Conservation (phyloP, 2,888 invertebrate species). For the Amiota mariae region DNA sequence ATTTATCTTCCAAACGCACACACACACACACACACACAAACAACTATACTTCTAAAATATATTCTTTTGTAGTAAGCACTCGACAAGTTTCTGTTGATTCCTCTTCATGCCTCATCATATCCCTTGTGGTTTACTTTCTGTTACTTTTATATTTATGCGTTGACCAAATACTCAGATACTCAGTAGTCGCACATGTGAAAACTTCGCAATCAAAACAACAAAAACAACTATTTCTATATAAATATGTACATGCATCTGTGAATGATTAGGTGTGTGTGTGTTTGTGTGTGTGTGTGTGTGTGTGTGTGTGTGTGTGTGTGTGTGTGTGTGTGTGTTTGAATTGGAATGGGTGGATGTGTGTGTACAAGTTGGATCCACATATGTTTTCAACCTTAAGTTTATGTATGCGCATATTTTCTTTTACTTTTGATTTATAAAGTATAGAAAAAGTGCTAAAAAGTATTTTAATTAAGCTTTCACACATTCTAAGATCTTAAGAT, state of each 20-base stretch:
- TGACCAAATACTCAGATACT: no score
- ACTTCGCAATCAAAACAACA: background rate
- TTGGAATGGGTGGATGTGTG: background rate
- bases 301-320: background rate
- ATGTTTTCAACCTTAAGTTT: background rate
- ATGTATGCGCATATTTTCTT: slow-evolving; percentile 2
- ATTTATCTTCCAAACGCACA: slow-evolving; percentile 67
- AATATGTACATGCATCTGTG: background rate
- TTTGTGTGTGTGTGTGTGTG: background rate
- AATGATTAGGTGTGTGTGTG: background rate
- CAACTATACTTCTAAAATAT: background rate
- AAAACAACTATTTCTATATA: background rate
- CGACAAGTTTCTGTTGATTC: slow-evolving; percentile 47
- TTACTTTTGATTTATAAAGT: background rate
- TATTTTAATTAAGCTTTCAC: no score
- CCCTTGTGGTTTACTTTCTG: background rate
- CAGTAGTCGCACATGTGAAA: slow-evolving; percentile 37
- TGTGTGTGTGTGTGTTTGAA: background rate
- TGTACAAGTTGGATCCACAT: background rate
- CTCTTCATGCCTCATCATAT: background rate
- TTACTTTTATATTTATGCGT: slow-evolving; percentile 54
- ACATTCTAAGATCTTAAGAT: no score
- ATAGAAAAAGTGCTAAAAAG: no score
- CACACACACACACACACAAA: slow-evolving; percentile 33
- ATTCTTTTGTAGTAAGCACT: slow-evolving; percentile 44